Evolutionary conservation across 92 coral and sea anemone species (phyloP).

Genomic region (Parazoanthus swiftii): DNA sequence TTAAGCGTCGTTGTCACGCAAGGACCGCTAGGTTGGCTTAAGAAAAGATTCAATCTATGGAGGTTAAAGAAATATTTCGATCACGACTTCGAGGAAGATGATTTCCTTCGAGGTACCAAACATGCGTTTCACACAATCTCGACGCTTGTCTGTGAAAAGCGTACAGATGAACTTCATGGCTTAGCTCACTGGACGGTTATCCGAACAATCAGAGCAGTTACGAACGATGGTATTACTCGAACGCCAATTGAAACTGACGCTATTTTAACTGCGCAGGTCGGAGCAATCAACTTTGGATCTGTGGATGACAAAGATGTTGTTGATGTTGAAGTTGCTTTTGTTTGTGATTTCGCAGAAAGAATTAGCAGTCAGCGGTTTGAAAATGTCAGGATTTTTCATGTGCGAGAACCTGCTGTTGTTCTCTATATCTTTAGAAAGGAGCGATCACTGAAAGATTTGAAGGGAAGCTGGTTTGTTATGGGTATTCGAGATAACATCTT

Average conservation of each 20-base stretch:
- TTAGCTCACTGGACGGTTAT: conserved; percentile 50
- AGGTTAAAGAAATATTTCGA: conserved; percentile 75
- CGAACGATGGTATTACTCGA: conserved; percentile 39
- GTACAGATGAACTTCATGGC: conserved; percentile 60
- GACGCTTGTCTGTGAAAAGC: conserved; percentile 56
- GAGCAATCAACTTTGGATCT: conserved; percentile 47
- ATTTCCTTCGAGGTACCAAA: conserved; percentile 87
- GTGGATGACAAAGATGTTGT: conserved; percentile 52
- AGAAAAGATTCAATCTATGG: conserved; percentile 66
- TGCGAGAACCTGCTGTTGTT: conserved; percentile 52
- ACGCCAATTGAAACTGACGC: conserved; percentile 47
- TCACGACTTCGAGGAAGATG: conserved; percentile 81
- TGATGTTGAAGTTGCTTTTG: conserved; percentile 60
- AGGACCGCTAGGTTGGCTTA: conserved; percentile 78
- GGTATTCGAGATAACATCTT: conserved; percentile 34
- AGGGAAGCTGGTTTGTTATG: conserved; percentile 42
- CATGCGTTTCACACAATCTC: conserved; percentile 86
- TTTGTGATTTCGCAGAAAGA: conserved; percentile 34
- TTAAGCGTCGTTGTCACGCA: conserved; percentile 55
- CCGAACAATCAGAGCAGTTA: conserved; percentile 44
- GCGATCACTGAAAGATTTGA: conserved; percentile 46
- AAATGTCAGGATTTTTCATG: conserved; percentile 63
- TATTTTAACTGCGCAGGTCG: conserved; percentile 52
- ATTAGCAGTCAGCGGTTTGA: conserved; percentile 52
- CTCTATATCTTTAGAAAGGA: conserved; percentile 70